Percentiles rank a stretch among this genome's conserved stretches.
These are phyloP conservation scores for Sebastes hopkinsi DNA, from an alignment of 2,797 vertebrate species.

Conservation along the genomic window DNA sequence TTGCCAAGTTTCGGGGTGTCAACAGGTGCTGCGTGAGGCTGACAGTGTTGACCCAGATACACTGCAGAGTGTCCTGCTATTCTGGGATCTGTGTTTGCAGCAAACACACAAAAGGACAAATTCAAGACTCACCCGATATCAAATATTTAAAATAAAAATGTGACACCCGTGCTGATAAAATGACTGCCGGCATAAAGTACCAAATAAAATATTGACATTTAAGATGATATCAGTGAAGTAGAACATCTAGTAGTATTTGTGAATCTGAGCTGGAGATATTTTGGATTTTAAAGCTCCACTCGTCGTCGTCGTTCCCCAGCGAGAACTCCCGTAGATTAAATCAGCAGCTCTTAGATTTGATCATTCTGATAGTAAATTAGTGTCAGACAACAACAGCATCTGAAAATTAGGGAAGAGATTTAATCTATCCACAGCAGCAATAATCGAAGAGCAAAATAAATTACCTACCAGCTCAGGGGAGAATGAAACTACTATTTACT, in stretches of 20 bases:
- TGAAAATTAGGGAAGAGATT: constrained; percentile 24
- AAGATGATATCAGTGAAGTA: neutral
- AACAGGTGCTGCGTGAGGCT: neutral
- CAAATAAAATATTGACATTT: neutral
- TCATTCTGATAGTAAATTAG: constrained; percentile 23
- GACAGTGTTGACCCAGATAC: constrained; percentile 20
- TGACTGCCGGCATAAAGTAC: neutral
- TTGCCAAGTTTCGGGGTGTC: neutral
- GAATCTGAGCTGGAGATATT: neutral
- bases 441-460: constrained; percentile 11
- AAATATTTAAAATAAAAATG: neutral
- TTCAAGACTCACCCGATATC: neutral
- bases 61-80: neutral
- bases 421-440: constrained; percentile 21
- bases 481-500: neutral
- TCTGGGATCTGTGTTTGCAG: constrained; percentile 1
- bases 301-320: neutral
- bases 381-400: constrained; percentile 19
- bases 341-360: constrained; percentile 23
- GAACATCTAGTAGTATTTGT: neutral
- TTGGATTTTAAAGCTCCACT: neutral
- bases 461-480: neutral
- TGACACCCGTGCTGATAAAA: neutral
- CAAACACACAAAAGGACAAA: constrained; percentile 14
- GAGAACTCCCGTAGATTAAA: constrained; percentile 16